A percentile compares a stretch with the other conserved stretches of the same genome.
Evolutionary conservation across 2,797 vertebrate genomes (phyloP).

Genomic region (Leptodactylus fallax): DNA sequence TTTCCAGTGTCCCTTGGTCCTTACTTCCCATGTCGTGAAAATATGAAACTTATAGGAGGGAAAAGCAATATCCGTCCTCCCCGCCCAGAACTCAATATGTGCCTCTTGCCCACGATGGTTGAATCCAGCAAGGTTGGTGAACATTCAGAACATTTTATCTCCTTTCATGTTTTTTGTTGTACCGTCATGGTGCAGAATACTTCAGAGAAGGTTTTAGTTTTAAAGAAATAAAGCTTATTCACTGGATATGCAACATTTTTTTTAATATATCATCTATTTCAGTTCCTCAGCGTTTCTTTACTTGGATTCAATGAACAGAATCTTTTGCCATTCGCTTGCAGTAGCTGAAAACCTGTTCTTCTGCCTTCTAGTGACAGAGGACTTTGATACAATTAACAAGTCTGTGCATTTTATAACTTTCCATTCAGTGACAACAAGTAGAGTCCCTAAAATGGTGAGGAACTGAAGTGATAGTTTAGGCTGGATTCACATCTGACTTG

Average conservation of each 20-base stretch:
- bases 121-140: slow-evolving; percentile 93
- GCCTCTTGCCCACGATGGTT: slow-evolving; percentile 98
- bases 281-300: neutral
- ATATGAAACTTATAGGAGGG: slow-evolving; percentile 97
- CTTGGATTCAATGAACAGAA: neutral
- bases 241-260: neutral
- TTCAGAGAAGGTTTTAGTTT: neutral
- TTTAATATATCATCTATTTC: neutral
- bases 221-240: neutral
- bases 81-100: slow-evolving; percentile 97
- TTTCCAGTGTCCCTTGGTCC: slow-evolving; percentile 95
- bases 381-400: too few species aligned
- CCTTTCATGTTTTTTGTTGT: neutral
- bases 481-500: too few species aligned
- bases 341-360: neutral
- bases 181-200: neutral
- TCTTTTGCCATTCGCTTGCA: neutral
- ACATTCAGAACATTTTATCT: neutral
- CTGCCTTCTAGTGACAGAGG: neutral
- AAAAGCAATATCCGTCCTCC: slow-evolving; percentile 98
- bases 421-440: too few species aligned
- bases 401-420: too few species aligned
- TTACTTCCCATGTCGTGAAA: slow-evolving; percentile 98
- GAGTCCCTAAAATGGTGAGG: too few species aligned
- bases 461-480: too few species aligned